Percentiles rank a stretch among this genome's conserved stretches.
These are phyloP conservation scores for Heterodera filipjevi DNA, from an alignment of 2,888 invertebrate genomes.

Conservation along the genomic window DNA sequence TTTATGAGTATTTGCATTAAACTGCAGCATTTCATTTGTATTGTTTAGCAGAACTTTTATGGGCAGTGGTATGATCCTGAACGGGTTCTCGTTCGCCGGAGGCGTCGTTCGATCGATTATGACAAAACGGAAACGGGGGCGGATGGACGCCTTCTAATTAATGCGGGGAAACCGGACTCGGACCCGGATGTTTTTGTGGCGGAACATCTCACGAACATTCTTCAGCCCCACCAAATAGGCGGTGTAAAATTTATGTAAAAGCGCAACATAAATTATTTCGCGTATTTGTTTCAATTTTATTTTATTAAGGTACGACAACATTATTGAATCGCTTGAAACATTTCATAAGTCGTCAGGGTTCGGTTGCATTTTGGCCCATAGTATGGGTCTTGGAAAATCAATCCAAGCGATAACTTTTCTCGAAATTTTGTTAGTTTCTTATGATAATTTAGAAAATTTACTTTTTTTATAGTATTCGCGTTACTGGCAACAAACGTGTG, in stretches of 20 bases:
- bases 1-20: no score
- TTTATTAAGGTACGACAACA: slow-evolving; percentile 79
- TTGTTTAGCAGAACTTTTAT: background rate
- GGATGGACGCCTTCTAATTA: slow-evolving; percentile 52
- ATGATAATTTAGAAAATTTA: background rate
- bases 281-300: no score
- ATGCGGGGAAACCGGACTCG: slow-evolving; percentile 45
- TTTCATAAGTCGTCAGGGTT: slow-evolving; percentile 86
- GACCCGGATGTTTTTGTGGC: slow-evolving; percentile 56
- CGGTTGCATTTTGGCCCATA: slow-evolving; percentile 96
- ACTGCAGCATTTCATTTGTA: background rate
- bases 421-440: slow-evolving; percentile 75
- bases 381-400: slow-evolving; percentile 99
- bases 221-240: slow-evolving; percentile 61
- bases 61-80: background rate
- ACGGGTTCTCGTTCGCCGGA: background rate
- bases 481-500: slow-evolving; percentile 66
- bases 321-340: slow-evolving; percentile 87
- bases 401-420: slow-evolving; percentile 83
- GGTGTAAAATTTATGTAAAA: slow-evolving; percentile 60
- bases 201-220: slow-evolving; percentile 50
- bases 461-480: slow-evolving; percentile 30
- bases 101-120: slow-evolving; percentile 41
- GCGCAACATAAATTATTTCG: no score
- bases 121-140: slow-evolving; percentile 46